These are phyloP conservation scores for Holothuria scabra DNA, from an alignment of 53 echinoderm and acorn worm species.

Conservation along the genomic window DNA sequence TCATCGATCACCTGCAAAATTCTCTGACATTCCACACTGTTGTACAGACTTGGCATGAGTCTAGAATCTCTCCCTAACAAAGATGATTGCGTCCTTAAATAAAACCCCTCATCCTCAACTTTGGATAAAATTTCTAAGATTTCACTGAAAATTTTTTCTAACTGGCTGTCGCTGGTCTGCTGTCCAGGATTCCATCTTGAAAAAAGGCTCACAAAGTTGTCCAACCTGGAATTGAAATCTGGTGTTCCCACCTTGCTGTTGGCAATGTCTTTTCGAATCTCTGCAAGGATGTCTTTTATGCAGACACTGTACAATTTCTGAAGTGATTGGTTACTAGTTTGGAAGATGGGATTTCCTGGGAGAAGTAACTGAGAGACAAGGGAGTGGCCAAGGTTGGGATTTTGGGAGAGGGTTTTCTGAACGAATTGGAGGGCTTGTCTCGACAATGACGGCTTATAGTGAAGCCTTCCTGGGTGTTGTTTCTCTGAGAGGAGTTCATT, in stretches of 20 bases:
- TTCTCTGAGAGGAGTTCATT: slow-evolving; percentile 37
- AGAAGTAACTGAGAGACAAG: slow-evolving; percentile 65
- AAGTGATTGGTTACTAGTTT: slow-evolving; percentile 66
- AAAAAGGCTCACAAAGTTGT: slow-evolving; percentile 61
- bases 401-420: slow-evolving; percentile 54
- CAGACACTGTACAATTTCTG: slow-evolving; percentile 74
- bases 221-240: slow-evolving; percentile 16
- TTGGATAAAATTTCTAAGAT: slow-evolving; percentile 58
- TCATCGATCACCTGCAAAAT: slow-evolving; percentile 59
- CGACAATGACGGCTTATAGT: slow-evolving; percentile 42
- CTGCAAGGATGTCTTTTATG: slow-evolving; percentile 47
- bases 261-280: slow-evolving; percentile 35
- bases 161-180: slow-evolving; percentile 49
- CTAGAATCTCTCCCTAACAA: slow-evolving; percentile 11
- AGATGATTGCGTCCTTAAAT: neutral
- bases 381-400: slow-evolving; percentile 70
- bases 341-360: neutral
- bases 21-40: slow-evolving; percentile 45
- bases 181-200: slow-evolving; percentile 56
- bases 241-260: slow-evolving; percentile 37
- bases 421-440: slow-evolving; percentile 51
- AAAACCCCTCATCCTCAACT: neutral
- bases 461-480: slow-evolving; percentile 23
- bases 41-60: neutral
- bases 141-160: slow-evolving; percentile 65